Evolutionary conservation across 2,113 vertebrate genomes (phyloP).

Genomic region (Embiotoca jacksoni): DNA sequence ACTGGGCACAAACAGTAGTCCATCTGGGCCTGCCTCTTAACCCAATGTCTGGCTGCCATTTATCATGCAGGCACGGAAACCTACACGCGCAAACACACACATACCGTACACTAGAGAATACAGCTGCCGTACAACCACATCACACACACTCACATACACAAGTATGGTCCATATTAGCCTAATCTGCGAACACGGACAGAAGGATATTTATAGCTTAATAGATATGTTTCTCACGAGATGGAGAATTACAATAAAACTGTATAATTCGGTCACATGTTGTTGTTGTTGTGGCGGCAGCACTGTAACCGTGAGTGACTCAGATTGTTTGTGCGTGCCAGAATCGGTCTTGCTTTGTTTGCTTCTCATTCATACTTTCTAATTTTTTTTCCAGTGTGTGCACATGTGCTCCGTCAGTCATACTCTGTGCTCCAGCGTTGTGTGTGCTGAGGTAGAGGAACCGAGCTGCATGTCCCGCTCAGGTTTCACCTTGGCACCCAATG

Average conservation of each 20-base stretch:
- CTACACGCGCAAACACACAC: slow-evolving; percentile 47
- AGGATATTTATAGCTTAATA: slow-evolving; percentile 78
- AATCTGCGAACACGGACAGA: slow-evolving; percentile 64
- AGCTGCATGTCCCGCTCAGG: slow-evolving; percentile 69
- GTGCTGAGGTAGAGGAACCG: slow-evolving; percentile 49
- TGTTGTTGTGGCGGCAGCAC: slow-evolving; percentile 13
- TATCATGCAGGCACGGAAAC: slow-evolving; percentile 67
- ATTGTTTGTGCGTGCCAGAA: slow-evolving; percentile 25
- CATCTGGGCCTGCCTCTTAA: slow-evolving; percentile 73
- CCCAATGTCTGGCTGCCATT: slow-evolving; percentile 71
- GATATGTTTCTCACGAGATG: slow-evolving; percentile 66
- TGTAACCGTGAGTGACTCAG: slow-evolving; percentile 56
- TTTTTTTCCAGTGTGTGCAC: slow-evolving; percentile 43
- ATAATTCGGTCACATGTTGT: slow-evolving; percentile 6
- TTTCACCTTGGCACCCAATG: slow-evolving; percentile 76
- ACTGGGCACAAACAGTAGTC: slow-evolving; percentile 62
- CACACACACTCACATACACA: slow-evolving; percentile 66
- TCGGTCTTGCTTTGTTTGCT: slow-evolving; percentile 40
- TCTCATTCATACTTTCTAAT: slow-evolving; percentile 52
- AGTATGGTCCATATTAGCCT: slow-evolving; percentile 78
- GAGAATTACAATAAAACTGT: slow-evolving; percentile 67
- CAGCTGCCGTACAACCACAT: slow-evolving; percentile 76
- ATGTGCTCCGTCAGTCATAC: slow-evolving; percentile 45
- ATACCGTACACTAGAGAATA: slow-evolving; percentile 47
- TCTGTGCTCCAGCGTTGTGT: slow-evolving; percentile 21